A percentile compares a stretch with the other conserved stretches of the same genome.
Conservation (phyloP, 2,113 vertebrate genomes). For the Theropithecus gelada region DNA sequence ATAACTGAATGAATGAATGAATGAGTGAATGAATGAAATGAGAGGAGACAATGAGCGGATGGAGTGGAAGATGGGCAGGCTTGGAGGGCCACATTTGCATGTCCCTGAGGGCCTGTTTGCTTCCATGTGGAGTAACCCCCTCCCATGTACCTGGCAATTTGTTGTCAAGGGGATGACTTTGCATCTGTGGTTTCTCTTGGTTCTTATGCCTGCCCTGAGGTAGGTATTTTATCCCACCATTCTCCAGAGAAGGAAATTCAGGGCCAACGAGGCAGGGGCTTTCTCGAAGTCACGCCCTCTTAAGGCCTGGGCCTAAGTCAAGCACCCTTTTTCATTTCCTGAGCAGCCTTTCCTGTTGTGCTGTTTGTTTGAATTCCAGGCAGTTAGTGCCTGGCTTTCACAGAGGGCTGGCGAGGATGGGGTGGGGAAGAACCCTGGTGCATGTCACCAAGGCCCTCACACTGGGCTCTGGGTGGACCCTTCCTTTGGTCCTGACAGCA, state of each 20-base stretch:
- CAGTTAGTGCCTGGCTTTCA: not conserved
- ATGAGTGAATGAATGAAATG: not conserved
- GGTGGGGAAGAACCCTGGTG: no score
- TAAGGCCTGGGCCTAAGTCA: not conserved
- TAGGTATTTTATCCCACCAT: not conserved
- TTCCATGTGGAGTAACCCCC: not conserved
- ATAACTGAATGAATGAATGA: not conserved
- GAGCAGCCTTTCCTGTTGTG: not conserved
- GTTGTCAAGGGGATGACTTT: not conserved
- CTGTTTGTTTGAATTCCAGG: not conserved
- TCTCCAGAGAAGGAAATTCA: not conserved
- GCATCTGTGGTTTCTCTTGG: not conserved
- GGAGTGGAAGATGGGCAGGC: no score
- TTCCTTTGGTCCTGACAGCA: not conserved
- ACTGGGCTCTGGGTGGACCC: not conserved
- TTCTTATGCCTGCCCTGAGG: not conserved
- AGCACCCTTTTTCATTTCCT: not conserved
- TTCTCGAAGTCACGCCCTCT: not conserved
- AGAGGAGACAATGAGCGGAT: not conserved
- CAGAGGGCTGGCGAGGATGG: not conserved
- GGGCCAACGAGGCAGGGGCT: not conserved
- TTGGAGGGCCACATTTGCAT: not conserved
- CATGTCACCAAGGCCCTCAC: not conserved
- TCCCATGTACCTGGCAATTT: fast-evolving
- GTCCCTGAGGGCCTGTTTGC: not conserved